Evolutionary conservation across 2,797 vertebrate species (phyloP).

Genomic region (Trichosurus vulpecula): DNA sequence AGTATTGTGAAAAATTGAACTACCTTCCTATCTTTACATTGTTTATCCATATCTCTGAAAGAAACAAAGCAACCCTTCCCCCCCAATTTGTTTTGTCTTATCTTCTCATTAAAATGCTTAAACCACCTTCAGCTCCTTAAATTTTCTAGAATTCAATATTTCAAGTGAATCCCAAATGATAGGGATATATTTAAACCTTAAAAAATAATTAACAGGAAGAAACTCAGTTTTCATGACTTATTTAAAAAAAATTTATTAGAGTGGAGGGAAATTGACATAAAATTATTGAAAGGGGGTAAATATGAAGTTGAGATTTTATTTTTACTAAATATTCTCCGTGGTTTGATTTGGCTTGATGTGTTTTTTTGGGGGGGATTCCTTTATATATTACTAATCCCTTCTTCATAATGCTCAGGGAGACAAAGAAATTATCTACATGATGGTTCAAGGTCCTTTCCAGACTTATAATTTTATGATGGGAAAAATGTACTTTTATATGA

Average conservation of each 20-base stretch:
- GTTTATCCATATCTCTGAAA: neutral
- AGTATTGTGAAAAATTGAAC: neutral
- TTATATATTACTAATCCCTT: neutral
- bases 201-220: neutral
- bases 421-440: neutral
- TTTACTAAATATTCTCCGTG: neutral
- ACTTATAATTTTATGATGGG: neutral
- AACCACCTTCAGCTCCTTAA: neutral
- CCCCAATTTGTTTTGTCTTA: neutral
- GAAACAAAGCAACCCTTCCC: neutral
- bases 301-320: neutral
- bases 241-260: neutral
- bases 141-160: neutral
- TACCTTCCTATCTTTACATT: neutral
- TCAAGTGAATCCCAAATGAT: neutral
- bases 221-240: slow-evolving; percentile 10
- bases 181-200: neutral
- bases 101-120: neutral
- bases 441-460: neutral
- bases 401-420: slow-evolving; percentile 13
- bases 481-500: neutral
- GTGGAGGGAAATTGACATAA: neutral
- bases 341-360: neutral
- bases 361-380: neutral
- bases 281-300: neutral